Conservation (phyloP, 2,888 invertebrate genomes). For the Cryptocephalus primarius region DNA sequence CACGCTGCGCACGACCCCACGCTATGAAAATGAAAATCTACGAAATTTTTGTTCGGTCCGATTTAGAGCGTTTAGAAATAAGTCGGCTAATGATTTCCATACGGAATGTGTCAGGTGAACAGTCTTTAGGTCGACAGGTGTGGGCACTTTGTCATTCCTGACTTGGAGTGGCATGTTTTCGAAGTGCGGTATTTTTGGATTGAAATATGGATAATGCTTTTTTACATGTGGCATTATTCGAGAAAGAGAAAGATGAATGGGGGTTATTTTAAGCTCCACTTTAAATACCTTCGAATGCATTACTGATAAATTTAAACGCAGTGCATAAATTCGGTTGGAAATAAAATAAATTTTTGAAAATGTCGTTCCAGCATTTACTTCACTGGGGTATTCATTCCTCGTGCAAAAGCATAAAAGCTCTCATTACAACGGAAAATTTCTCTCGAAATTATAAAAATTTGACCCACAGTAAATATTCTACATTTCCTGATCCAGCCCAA, state of each 20-base stretch:
- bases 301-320: no score
- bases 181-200: background rate
- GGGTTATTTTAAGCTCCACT: background rate
- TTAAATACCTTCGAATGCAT: no score
- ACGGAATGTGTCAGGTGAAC: background rate
- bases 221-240: no score
- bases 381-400: no score
- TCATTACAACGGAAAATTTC: no score
- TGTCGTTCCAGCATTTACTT: no score
- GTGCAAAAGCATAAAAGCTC: no score
- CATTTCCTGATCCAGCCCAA: no score
- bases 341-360: no score
- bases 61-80: slow-evolving; percentile 15
- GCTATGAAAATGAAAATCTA: slow-evolving; percentile 9
- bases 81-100: background rate
- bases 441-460: no score
- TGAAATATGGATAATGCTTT: background rate
- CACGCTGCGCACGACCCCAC: slow-evolving; percentile 43
- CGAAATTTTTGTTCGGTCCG: slow-evolving; percentile 14
- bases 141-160: background rate
- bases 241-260: background rate
- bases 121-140: background rate
- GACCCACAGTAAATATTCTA: no score
- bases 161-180: background rate
- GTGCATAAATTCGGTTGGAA: no score